Evolutionary conservation across 2,113 vertebrate genomes (phyloP).

Genomic region (Turdus rufiventris): DNA sequence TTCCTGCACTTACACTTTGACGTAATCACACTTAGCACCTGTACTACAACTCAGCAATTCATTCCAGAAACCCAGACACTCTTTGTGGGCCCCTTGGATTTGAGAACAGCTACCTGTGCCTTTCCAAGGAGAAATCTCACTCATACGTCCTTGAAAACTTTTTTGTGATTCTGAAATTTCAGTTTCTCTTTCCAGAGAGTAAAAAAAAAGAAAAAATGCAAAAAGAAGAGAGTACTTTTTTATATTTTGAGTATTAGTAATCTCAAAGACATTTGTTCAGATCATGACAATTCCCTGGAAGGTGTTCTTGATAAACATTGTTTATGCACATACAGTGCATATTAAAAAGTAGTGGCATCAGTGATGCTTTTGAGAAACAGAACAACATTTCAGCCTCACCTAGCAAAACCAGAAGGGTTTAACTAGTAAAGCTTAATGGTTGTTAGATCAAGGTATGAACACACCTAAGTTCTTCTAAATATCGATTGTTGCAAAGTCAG

Average conservation of each 20-base stretch:
- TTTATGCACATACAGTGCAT: not conserved
- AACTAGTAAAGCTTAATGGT: not conserved
- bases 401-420: not conserved
- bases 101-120: not conserved
- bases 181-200: not conserved
- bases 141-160: not conserved
- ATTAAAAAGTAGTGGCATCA: not conserved
- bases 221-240: not conserved
- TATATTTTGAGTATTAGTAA: not conserved
- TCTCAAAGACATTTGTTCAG: not conserved
- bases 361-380: not conserved
- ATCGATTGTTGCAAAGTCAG: not conserved
- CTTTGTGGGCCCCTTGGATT: not conserved
- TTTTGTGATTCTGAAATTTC: not conserved
- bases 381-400: not conserved
- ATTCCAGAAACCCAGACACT: not conserved
- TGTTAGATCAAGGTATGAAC: not conserved
- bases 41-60: not conserved
- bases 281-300: not conserved
- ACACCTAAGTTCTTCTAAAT: not conserved
- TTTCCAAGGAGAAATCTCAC: not conserved
- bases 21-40: slow-evolving; percentile 11
- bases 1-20: slow-evolving; percentile 2
- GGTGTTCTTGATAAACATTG: not conserved
- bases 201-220: not conserved